phyloP scores from a whole-genome alignment of 2,888 invertebrate genomes.

The Lycophotia porphyrea region DNA sequence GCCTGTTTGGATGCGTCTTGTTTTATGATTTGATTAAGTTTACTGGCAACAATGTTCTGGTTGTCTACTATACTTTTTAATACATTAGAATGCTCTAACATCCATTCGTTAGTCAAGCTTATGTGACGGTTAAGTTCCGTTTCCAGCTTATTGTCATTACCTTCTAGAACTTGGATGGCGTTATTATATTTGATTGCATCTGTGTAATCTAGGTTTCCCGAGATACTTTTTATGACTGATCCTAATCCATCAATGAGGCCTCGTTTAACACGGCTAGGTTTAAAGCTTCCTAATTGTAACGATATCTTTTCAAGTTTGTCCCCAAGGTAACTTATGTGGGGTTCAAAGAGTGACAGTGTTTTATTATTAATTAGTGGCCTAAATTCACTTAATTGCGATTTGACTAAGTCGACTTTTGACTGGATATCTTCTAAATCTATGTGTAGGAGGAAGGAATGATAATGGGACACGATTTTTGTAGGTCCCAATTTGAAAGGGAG shows the following conservation, averaged over 20 bases:
- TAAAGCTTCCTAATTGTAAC: background rate
- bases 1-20: background rate
- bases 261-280: background rate
- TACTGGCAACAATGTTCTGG: constrained; percentile 11
- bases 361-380: constrained; percentile 16
- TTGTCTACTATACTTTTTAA: constrained; percentile 5
- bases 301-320: constrained; percentile 14
- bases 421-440: no score
- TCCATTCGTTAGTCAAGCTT: background rate
- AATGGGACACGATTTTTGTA: no score
- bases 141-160: no score
- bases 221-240: no score
- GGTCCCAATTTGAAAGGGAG: no score
- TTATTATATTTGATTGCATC: no score
- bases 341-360: constrained; percentile 8
- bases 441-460: no score
- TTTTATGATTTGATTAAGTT: constrained; percentile 11
- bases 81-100: constrained; percentile 8
- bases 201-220: no score
- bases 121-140: no score
- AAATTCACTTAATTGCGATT: background rate
- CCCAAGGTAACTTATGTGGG: constrained; percentile 11
- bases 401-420: no score
- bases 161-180: no score
- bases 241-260: constrained; percentile 11